A percentile compares a stretch with the other conserved stretches of the same genome.
Evolutionary conservation across 2,888 invertebrate genomes (phyloP).

Genomic region (Cepaea hortensis): DNA sequence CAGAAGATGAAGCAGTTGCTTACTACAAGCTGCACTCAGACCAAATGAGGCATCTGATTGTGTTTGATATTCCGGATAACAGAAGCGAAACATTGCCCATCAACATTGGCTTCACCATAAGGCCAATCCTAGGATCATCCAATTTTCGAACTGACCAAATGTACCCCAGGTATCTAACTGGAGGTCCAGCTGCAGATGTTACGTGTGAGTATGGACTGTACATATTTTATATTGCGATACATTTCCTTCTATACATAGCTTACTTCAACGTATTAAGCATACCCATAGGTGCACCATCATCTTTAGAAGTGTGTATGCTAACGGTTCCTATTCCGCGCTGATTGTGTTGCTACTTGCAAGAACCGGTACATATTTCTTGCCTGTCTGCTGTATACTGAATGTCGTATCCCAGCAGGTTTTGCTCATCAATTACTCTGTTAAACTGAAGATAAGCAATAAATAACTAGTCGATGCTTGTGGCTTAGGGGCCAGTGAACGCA

Average conservation of each 20-base stretch:
- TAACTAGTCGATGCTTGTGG: no score
- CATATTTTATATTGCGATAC: not conserved
- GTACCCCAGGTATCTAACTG: slow-evolving; percentile 55
- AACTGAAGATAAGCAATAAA: no score
- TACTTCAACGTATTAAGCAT: not conserved
- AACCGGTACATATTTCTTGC: no score
- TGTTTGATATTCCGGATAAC: slow-evolving; percentile 52
- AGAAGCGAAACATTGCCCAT: slow-evolving; percentile 41
- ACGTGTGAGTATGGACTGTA: not conserved
- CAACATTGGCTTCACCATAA: slow-evolving; percentile 52
- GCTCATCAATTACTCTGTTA: no score
- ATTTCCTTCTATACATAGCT: not conserved
- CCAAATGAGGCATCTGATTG: slow-evolving; percentile 47
- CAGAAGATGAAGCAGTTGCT: slow-evolving; percentile 71
- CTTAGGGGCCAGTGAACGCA: no score
- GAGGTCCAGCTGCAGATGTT: slow-evolving; percentile 39
- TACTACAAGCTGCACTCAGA: slow-evolving; percentile 51
- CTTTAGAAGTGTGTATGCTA: no score
- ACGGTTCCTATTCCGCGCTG: no score
- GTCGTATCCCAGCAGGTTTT: no score
- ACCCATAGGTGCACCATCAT: no score
- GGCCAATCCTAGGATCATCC: slow-evolving; percentile 51
- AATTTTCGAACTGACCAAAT: slow-evolving; percentile 56
- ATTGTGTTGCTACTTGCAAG: no score
- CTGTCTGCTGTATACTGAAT: no score